These are phyloP conservation scores for Heliconius hewitsoni DNA, from an alignment of 1,140 invertebrate genomes.

Conservation along the genomic window DNA sequence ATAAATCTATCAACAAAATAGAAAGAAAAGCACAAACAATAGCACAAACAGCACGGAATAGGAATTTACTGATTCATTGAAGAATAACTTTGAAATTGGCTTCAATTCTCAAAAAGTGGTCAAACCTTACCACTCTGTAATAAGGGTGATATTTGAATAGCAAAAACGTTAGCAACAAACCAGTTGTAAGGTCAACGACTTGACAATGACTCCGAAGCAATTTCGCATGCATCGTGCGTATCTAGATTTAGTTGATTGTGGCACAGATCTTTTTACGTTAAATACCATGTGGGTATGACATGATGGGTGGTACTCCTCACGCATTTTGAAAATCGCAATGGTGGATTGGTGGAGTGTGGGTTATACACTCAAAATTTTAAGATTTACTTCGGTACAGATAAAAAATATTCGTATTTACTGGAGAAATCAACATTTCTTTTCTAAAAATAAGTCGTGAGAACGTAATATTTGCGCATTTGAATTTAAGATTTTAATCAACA, in stretches of 20 bases:
- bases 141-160: not conserved
- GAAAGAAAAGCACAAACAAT: slow-evolving; percentile 23
- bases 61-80: slow-evolving; percentile 32
- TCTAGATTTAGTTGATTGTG: slow-evolving; percentile 44
- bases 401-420: no score
- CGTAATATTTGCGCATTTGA: no score
- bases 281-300: not conserved
- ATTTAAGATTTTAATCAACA: no score
- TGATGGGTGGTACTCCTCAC: not conserved
- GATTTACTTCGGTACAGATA: no score
- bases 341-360: not conserved
- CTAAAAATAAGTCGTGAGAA: no score
- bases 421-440: no score
- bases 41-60: slow-evolving; percentile 18
- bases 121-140: rapidly evolving
- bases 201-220: slow-evolving; percentile 42
- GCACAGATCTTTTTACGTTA: not conserved
- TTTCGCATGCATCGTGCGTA: slow-evolving; percentile 46
- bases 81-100: slow-evolving; percentile 1
- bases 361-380: no score
- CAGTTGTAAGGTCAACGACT: slow-evolving; percentile 42
- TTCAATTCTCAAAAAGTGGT: slow-evolving; percentile 9
- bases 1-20: not conserved
- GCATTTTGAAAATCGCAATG: not conserved
- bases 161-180: slow-evolving; percentile 29